Base-by-base conservation (phyloP, 1,140 invertebrate genomes). In the Fopius arisanus region DNA sequence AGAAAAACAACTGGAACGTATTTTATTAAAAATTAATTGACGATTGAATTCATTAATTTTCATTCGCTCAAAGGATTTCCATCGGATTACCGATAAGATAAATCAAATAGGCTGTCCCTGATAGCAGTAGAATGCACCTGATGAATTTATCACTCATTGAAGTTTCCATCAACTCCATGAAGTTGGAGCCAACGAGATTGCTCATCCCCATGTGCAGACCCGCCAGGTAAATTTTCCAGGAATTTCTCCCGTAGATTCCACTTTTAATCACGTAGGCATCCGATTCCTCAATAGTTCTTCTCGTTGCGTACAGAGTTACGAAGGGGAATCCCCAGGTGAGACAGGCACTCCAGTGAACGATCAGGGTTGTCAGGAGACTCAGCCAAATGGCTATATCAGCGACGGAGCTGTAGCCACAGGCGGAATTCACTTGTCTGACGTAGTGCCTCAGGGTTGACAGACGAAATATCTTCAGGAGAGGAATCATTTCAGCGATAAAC, bases 281-380 rank as follows among this genome's bases (percentile, higher is more conserved):
- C 10, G 78, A 77, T 14, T 77, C 37, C 80, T 80, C 33, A 4
- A 79, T 71, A 0, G 37, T 28, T 9, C 43, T 67, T 29, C 43
- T 37, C 21, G 31, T 70, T 29, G 81, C 26, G 59, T 86, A 78
- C 21, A 78, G 59, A n/a, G 80, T 48, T 14, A 84, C 41, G n/a
- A 81, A 81, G 2, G 84, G 83, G 71, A 80, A 80, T 3, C 70
- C 51, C 5, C 80, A 81, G 40, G 76, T 80, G 16, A 83, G 10
- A 67, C 84, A 86, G 2, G 82, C 79, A 59, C 77, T 77, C 84
- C 83, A 86, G 43, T 86, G 84, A 70, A 83, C 78, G 43, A 84
- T 78, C 19, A 86, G 66, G 29, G 76, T 5, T 5, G 81, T 80
- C 14, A 83, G 43, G 5, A 79, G 12, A 28, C 68, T n/a, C 0